Evolutionary conservation across 1,140 invertebrate species (phyloP).

Genomic region (Radopholus similis): DNA sequence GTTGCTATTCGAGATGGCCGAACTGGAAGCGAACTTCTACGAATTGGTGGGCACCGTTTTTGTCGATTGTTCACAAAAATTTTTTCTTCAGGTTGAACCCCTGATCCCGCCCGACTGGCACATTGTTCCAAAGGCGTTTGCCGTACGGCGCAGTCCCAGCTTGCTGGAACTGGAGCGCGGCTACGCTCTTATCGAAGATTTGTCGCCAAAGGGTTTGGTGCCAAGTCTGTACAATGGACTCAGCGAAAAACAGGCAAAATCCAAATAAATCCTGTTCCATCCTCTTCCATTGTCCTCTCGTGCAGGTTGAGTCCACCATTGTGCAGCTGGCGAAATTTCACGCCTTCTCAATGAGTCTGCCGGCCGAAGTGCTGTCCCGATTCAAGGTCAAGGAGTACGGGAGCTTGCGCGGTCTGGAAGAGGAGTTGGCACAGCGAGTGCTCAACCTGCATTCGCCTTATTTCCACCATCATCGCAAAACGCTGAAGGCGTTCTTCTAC

Average conservation of each 20-base stretch:
- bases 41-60: background rate
- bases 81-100: background rate
- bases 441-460: conserved; percentile 14
- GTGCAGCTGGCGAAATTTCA: conserved; percentile 17
- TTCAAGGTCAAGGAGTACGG: conserved; percentile 14
- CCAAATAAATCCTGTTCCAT: no score
- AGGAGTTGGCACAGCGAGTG: conserved; percentile 11
- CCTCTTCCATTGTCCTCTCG: background rate
- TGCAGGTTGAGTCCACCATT: conserved; percentile 17
- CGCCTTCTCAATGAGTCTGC: conserved; percentile 8
- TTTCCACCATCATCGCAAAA: conserved; percentile 14
- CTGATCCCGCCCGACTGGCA: background rate
- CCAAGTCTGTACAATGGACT: conserved; percentile 8
- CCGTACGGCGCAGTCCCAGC: background rate
- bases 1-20: conserved; percentile 8
- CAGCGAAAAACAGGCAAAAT: conserved; percentile 4
- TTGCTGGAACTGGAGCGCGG: background rate
- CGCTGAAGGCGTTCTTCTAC: conserved; percentile 8
- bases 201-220: conserved; percentile 1
- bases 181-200: conserved; percentile 11
- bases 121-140: conserved; percentile 5
- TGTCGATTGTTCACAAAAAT: background rate
- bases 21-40: conserved; percentile 4
- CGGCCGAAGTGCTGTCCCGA: background rate
- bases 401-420: conserved; percentile 2